These are phyloP conservation scores for Hirudo medicinalis DNA, from an alignment of 1,140 invertebrate genomes.

Conservation along the genomic window DNA sequence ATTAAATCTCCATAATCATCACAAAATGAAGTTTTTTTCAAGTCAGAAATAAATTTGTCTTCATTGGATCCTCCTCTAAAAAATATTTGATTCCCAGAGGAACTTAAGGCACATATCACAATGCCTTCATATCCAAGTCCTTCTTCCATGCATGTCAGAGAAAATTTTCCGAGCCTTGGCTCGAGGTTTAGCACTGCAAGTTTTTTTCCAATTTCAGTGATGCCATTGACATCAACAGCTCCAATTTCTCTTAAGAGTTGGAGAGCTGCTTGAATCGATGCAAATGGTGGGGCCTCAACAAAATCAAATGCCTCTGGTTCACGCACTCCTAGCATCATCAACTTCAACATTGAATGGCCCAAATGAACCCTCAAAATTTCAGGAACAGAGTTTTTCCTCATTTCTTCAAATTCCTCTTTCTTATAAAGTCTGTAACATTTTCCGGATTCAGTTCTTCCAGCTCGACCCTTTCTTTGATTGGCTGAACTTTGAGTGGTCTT, in stretches of 20 bases:
- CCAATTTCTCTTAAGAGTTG: conserved; percentile 27
- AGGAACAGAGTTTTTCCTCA: conserved; percentile 13
- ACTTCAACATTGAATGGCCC: conserved; percentile 12
- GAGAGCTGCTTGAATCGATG: conserved; percentile 22
- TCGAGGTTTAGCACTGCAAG: conserved; percentile 24
- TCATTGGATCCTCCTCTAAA: conserved; percentile 4
- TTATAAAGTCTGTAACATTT: conserved; percentile 35
- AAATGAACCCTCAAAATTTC: conserved; percentile 20
- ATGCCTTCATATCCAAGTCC: conserved; percentile 12
- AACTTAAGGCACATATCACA: conserved; percentile 1
- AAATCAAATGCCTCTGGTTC: conserved; percentile 13
- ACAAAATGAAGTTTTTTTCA: conserved; percentile 10
- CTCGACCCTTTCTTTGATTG: conserved; percentile 44
- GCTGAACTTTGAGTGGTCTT: conserved; percentile 87
- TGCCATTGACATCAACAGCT: conserved; percentile 25
- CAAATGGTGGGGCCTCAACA: conserved; percentile 10
- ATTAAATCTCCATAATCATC: conserved; percentile 10
- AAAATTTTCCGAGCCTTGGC: conserved; percentile 5
- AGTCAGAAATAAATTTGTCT: conserved; percentile 8
- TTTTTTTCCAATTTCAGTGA: conserved; percentile 32
- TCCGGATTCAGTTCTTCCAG: conserved; percentile 71
- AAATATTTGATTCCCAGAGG: conserved; percentile 5
- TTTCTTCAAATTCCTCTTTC: conserved; percentile 24
- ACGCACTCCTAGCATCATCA: conserved; percentile 11
- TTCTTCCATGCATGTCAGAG: background rate